Evolutionary conservation across 2,113 vertebrate genomes (phyloP), one percentile per base, ranked within the genome.

Genomic region (Willisornis vidua): DNA sequence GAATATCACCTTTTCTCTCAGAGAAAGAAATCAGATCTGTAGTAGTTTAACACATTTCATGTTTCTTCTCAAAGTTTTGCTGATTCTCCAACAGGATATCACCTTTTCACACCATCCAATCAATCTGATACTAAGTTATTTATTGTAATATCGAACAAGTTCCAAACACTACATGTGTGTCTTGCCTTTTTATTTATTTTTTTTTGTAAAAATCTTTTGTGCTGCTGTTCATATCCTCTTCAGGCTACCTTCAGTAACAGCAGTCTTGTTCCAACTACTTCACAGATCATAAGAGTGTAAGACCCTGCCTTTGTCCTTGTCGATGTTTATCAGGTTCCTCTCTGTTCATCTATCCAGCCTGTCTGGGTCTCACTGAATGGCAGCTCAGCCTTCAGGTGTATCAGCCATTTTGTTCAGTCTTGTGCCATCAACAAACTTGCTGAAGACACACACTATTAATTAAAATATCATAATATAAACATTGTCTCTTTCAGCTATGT

Each of bases 21-120:
- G 37, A 37, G 17, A 20, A 72, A 20, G 7, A 61, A 68, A n/a
- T 4, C 1, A 0, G 20, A 46, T 29, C 18, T 48, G 1, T 52
- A 20, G 6, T 49, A 45, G 8, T 49, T 72, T 48, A 75, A 41
- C 13, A 37, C 4, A 20, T 66, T 71, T 10, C 2, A 0, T 75
- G 4, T 19, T 63, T 22, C 12, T 66, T 71, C 19, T 46, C 8
- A 46, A 5, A 9, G 14, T 15, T 76, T 54, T 67, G 12, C 49
- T 33, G 25, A 8, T 63, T 45, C 18, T 86, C 35, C 62, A 63
- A 19, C 3, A 75, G 37, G 16, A 54, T 57, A 79, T 86, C 24
- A 51, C 11, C 1, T 54, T 78, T 66, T n/a, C 9, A 16, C 1
- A 0, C 49, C 12, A 46, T 58, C 19, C 5, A 62, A 0, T 29